A percentile compares a stretch with the other conserved stretches of the same genome.
Conservation (phyloP, 2,888 invertebrate genomes). For the Microchrysa polita region DNA sequence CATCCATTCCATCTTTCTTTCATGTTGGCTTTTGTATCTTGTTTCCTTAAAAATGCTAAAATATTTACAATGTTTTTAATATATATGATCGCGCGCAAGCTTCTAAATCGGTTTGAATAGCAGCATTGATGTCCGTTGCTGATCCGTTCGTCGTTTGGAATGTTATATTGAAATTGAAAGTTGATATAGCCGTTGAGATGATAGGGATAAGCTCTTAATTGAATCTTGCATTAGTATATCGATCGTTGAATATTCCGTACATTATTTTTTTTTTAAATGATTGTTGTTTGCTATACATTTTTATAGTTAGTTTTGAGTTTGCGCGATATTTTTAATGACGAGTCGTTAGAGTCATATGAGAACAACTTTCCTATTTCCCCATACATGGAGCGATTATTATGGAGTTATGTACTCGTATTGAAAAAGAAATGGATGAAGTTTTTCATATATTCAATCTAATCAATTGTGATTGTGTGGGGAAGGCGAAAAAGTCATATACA, state of each 20-base stretch:
- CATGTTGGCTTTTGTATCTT: background rate
- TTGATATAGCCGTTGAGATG: constrained; percentile 1
- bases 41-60: constrained; percentile 4
- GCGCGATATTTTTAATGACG: background rate
- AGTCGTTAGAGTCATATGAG: background rate
- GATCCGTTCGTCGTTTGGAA: background rate
- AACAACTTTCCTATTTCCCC: constrained; percentile 15
- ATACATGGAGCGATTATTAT: background rate
- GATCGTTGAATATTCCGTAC: too few species aligned
- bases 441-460: too few species aligned
- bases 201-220: background rate
- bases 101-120: constrained; percentile 30
- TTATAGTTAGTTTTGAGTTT: background rate
- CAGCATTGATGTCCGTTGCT: background rate
- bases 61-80: background rate
- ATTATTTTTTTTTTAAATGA: too few species aligned
- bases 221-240: too few species aligned
- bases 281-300: background rate
- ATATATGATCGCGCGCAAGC: background rate
- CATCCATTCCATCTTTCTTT: too few species aligned
- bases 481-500: too few species aligned
- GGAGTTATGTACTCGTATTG: too few species aligned
- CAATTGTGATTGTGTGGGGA: too few species aligned
- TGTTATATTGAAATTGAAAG: constrained; percentile 35
- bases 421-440: background rate